Base-by-base conservation (phyloP, 2,113 vertebrate genomes). In the Tenebrosternarchus preto region DNA sequence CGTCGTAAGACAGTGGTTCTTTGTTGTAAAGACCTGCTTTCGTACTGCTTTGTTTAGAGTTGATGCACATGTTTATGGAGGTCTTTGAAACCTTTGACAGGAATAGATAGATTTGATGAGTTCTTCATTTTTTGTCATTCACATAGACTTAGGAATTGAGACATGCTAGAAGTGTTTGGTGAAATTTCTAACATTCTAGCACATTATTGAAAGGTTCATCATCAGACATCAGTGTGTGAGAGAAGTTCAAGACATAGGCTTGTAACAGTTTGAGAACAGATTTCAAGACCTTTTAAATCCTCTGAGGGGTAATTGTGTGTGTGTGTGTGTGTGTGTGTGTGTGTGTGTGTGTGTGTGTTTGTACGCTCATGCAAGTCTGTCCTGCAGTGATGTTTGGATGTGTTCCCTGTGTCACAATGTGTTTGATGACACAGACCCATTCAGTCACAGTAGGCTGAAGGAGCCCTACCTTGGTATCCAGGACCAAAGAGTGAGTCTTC, bases 321-420 rank as follows among this genome's bases (percentile, higher is more conserved):
- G 17, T 76, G 24, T 61, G 8, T 53, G 4, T 16, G 12, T 80
- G 57, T 77, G 36, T 46, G 7, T 29, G 17, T 76, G 24, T 61
- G 8, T 53, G 4, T 16, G n/a, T 53, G 36, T 46, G 7, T 29
- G 17, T 76, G 24, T 61, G 8, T 53, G 4, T 16, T 7, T 80
- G 57, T 77, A 46, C 27, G 19, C 29, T 2, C 66, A 19, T 61
- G 8, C 36, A 2, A 16, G 7, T 80, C 36, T 77, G 24, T 60
- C 53, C 39, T 77, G 24, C 67, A 86, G 85, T 57, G 63, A 24
- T 6, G 57, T 36, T 2, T 88, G 88, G 87, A 64, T 82, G 27
- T 90, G 88, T 66, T 83, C 85, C 56, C 43, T 90, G 36, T 90
- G 88, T 68, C 83, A 83, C 71, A 82, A 90, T 78, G 57, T 87